Evolutionary conservation across 2,888 invertebrate species (phyloP), one percentile per base, ranked within the genome.

Genomic region (Aphodius granarius): DNA sequence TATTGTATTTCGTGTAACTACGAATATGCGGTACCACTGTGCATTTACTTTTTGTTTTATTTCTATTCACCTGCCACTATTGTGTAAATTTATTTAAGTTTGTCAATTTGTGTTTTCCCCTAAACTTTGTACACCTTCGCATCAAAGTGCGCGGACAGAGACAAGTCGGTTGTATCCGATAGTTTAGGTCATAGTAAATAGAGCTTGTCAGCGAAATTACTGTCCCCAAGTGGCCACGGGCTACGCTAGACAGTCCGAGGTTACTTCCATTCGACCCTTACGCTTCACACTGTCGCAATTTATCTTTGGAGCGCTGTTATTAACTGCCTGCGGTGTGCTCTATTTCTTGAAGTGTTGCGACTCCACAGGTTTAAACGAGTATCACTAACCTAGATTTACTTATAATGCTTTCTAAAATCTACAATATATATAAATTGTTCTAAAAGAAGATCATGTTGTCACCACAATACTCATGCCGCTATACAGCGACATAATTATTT

Each of bases 181-280:
- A 43, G 43, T 43, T 43, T 43, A 6, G 43, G 17, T 21, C 4
- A 68, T 63, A 63, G 74, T 74, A 74, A 73, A 74, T 74, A 74
- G 63, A 70, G 63, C 68, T 70, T 62, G 70, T 74, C 74, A 17
- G 15, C 74, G 70, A 63, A 74, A 74, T 70, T 74, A 70, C 68
- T 68, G 62, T 63, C 63, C 68, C 68, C 74, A 70, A 74, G 74
- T 74, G 74, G 68, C 74, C 9, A 22, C 43, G 70, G 74, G 70
- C 64, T 68, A 43, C 43, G 3, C 70, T 20, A 17, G 74, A 74
- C 68, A 43, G 68, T 21, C 16, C 70, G 6, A 70, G 70, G 74
- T 74, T 74, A 74, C 70, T 74, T 63, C 68, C 74, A 64, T 68
- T 74, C n/a, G 74, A 74, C 74, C 74, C 68, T 74, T 68, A 63